Conservation (phyloP, 2,113 vertebrate genomes). For the Castor canadensis region DNA sequence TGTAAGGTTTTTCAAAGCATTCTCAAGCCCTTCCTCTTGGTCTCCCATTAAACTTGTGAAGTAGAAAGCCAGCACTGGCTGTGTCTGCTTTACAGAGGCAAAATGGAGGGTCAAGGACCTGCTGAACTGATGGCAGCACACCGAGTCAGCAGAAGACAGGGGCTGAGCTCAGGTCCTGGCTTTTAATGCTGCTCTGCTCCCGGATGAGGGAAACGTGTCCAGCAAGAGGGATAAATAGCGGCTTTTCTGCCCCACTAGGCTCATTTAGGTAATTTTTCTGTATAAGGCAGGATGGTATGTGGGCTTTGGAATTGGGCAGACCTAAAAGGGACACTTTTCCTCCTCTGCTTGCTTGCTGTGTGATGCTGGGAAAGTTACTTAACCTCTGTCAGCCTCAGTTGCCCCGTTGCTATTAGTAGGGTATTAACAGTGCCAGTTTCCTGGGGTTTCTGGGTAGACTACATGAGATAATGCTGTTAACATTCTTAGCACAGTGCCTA, state of each 20-base stretch:
- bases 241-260: neutral
- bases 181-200: neutral
- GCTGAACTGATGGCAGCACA: neutral
- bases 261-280: neutral
- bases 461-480: neutral
- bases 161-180: too few species aligned
- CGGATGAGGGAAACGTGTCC: neutral
- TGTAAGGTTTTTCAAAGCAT: neutral
- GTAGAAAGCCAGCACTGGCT: neutral
- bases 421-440: neutral
- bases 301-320: neutral
- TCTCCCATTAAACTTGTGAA: neutral
- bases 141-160: neutral
- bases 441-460: neutral
- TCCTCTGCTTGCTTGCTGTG: neutral
- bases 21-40: neutral
- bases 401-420: neutral
- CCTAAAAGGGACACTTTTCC: neutral
- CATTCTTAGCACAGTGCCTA: neutral
- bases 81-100: neutral
- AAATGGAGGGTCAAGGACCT: neutral
- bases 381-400: neutral
- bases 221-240: neutral
- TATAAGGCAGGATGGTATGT: neutral
- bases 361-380: neutral